Evolutionary conservation across 2,797 vertebrate genomes (phyloP).

Genomic region (Helarctos malayanus): DNA sequence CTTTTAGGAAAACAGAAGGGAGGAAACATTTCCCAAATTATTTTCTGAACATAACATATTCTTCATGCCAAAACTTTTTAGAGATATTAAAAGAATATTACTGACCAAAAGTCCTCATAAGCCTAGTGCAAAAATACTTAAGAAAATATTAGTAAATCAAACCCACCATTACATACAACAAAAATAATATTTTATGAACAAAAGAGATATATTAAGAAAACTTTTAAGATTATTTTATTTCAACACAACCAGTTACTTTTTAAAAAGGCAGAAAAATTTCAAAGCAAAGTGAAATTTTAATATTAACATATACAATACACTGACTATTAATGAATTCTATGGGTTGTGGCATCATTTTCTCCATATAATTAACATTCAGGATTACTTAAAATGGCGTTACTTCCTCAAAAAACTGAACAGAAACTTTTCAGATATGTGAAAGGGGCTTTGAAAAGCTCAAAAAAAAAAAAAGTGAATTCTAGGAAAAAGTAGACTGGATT

Average conservation of each 20-base stretch:
- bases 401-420: background rate
- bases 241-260: background rate
- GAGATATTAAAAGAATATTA: background rate
- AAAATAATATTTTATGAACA: background rate
- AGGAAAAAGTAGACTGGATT: background rate
- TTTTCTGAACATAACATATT: background rate
- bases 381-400: background rate
- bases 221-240: background rate
- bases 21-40: background rate
- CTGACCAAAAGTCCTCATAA: background rate
- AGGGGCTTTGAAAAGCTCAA: background rate
- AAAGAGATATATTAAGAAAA: background rate
- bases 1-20: background rate
- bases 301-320: background rate
- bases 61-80: background rate
- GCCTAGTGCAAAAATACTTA: background rate
- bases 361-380: background rate
- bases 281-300: background rate
- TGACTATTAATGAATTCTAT: background rate
- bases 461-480: background rate
- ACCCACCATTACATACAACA: background rate
- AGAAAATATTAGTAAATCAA: background rate
- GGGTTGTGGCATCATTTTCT: background rate
- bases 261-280: background rate
- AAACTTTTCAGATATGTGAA: background rate